These are phyloP conservation scores for Cryptoprocta ferox DNA, from an alignment of 2,797 vertebrate genomes.

Conservation along the genomic window DNA sequence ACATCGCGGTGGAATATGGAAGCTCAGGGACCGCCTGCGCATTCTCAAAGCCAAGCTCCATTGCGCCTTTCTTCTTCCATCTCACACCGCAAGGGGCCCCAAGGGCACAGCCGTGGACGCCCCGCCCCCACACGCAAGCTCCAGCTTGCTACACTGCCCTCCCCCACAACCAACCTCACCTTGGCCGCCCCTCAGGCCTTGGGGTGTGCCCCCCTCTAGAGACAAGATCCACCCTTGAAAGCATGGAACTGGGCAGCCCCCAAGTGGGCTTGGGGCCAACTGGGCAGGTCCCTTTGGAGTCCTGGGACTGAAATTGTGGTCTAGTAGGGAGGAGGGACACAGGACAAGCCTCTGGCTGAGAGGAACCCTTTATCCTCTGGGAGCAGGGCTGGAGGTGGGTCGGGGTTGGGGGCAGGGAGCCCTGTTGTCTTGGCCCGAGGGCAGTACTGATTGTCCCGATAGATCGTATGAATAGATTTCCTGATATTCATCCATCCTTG, in stretches of 20 bases:
- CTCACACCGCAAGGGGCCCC: not conserved
- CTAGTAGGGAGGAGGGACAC: not conserved
- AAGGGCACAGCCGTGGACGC: not conserved
- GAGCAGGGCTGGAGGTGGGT: not conserved
- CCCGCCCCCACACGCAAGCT: not conserved
- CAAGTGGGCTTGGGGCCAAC: not conserved
- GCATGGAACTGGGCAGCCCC: not conserved
- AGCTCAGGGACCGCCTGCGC: not conserved
- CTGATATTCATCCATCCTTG: conserved; percentile 68
- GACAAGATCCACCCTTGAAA: not conserved
- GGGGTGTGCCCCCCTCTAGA: too few species aligned
- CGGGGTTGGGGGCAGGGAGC: not conserved
- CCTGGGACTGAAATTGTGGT: not conserved
- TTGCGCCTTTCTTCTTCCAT: not conserved
- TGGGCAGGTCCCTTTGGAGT: not conserved
- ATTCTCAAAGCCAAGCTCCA: not conserved
- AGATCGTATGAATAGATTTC: conserved; percentile 43
- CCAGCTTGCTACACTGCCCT: too few species aligned
- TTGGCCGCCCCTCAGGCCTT: not conserved
- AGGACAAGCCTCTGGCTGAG: not conserved
- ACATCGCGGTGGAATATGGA: not conserved
- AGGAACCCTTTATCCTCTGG: not conserved
- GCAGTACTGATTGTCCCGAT: conserved; percentile 52
- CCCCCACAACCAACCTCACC: not conserved
- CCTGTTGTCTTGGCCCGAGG: not conserved